Conservation (phyloP, 2,888 invertebrate species). For the Drosophila paracracens region DNA sequence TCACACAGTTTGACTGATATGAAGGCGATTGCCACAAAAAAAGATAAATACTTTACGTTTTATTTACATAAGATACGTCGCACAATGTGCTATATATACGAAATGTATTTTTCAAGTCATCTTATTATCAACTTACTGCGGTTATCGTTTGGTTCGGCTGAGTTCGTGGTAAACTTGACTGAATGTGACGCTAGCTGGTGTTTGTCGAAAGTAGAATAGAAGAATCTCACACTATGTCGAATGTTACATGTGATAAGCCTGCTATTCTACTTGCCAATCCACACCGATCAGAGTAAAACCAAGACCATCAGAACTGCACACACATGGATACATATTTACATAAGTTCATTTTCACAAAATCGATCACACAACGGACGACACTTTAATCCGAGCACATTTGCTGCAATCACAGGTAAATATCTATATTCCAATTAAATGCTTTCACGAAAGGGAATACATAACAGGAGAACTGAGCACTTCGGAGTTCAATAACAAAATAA, state of each 20-base stretch:
- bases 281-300: constrained; percentile 46
- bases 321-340: background rate
- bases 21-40: constrained; percentile 22
- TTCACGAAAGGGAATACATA: constrained; percentile 13
- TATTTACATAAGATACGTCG: constrained; percentile 50
- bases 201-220: constrained; percentile 80
- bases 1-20: constrained; percentile 38
- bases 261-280: constrained; percentile 77
- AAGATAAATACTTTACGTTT: constrained; percentile 41
- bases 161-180: background rate
- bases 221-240: constrained; percentile 72
- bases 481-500: constrained; percentile 81
- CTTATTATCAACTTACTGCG: constrained; percentile 36
- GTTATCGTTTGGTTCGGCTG: background rate
- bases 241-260: constrained; percentile 76
- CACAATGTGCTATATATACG: constrained; percentile 5
- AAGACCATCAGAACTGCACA: background rate
- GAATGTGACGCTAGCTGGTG: constrained; percentile 55
- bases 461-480: constrained; percentile 60
- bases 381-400: constrained; percentile 24
- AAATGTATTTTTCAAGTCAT: background rate
- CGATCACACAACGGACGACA: constrained; percentile 9
- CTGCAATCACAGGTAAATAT: constrained; percentile 15
- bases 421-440: constrained; percentile 4
- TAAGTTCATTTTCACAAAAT: background rate